Percentiles rank a stretch among this genome's conserved stretches.
phyloP scores from a whole-genome alignment of 2,113 vertebrate species.

The Muntiacus reevesi region DNA sequence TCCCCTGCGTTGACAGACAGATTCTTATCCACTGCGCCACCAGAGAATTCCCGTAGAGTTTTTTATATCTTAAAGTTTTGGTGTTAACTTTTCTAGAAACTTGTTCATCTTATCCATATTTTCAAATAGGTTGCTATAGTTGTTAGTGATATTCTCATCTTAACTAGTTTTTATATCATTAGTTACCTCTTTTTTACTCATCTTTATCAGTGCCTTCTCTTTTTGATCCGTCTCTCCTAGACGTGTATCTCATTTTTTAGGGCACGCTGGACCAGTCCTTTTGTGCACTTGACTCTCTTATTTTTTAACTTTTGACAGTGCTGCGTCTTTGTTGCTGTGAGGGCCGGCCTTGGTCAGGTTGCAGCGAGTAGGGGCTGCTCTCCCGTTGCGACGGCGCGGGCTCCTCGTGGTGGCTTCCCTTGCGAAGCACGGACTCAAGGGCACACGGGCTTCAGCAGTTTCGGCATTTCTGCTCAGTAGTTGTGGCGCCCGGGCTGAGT shows the following conservation, averaged over 20 bases:
- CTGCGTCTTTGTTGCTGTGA: not conserved
- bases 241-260: not conserved
- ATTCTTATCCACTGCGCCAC: not conserved
- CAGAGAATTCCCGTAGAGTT: not conserved
- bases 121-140: not conserved
- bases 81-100: not conserved
- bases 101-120: not conserved
- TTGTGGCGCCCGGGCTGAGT: rapidly evolving
- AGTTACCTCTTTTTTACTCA: not conserved
- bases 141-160: not conserved
- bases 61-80: not conserved
- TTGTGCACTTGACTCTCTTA: not conserved
- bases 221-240: not conserved
- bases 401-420: not conserved
- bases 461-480: not conserved
- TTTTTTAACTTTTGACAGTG: not conserved
- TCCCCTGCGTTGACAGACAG: not conserved
- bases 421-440: not conserved
- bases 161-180: not conserved
- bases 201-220: not conserved
- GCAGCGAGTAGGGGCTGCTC: rapidly evolving
- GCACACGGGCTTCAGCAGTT: not conserved
- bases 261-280: not conserved
- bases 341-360: not conserved
- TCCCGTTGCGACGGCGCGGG: not conserved